These are phyloP conservation scores for Margarornis squamiger DNA, from an alignment of 2,797 vertebrate species.

Conservation along the genomic window DNA sequence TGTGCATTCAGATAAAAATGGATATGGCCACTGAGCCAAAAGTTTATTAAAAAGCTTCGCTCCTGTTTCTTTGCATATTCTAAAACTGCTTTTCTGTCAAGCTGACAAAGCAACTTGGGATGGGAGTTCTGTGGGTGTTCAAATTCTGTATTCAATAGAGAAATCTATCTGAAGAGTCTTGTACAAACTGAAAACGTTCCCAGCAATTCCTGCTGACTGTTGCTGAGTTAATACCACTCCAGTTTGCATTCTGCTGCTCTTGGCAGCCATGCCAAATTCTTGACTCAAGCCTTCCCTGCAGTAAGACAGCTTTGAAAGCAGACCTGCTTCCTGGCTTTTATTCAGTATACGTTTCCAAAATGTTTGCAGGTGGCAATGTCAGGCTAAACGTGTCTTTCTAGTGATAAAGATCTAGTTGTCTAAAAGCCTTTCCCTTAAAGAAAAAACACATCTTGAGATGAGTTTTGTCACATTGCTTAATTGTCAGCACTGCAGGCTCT, in stretches of 20 bases:
- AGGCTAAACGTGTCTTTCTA: not conserved
- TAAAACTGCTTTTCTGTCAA: not conserved
- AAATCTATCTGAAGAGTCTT: not conserved
- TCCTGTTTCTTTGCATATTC: not conserved
- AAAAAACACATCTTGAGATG: not conserved
- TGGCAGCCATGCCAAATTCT: not conserved
- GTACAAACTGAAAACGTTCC: not conserved
- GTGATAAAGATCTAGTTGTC: not conserved
- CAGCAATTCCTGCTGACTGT: not conserved
- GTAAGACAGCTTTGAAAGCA: not conserved
- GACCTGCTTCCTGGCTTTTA: not conserved
- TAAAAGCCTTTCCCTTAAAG: not conserved
- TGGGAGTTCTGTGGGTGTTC: not conserved
- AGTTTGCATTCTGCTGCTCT: not conserved
- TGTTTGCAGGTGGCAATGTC: not conserved
- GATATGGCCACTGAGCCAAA: not conserved
- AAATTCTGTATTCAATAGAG: not conserved
- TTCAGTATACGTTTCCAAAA: not conserved
- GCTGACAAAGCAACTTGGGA: not conserved
- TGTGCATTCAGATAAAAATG: not conserved
- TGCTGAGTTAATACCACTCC: not conserved
- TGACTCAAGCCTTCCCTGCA: not conserved
- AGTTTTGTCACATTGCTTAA: not conserved
- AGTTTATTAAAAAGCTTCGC: not conserved
- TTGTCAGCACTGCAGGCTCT: constrained; percentile 6